Percentiles rank a stretch among this genome's conserved stretches.
Conservation (phyloP, 1,140 invertebrate genomes). For the Apis florea region DNA sequence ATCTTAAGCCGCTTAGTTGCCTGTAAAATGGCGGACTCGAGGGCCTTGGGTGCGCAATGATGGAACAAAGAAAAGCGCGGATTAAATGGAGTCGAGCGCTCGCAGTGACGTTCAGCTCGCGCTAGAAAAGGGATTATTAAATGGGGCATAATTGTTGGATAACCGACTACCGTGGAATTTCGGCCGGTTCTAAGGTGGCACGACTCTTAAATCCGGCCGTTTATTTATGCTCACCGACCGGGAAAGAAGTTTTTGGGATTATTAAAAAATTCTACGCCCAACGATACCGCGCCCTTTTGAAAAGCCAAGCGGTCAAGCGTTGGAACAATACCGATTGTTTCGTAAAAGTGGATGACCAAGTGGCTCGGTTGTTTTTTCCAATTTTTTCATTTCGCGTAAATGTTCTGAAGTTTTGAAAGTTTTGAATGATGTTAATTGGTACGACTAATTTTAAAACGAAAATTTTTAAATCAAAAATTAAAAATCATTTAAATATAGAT, state of each 20-base stretch:
- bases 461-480: too few relatives aligned
- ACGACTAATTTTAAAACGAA: neutral
- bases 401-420: neutral
- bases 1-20: slow-evolving; percentile 65
- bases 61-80: slow-evolving; percentile 52
- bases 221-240: slow-evolving; percentile 11
- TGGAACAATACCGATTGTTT: slow-evolving; percentile 26
- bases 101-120: slow-evolving; percentile 30
- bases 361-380: neutral
- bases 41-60: neutral
- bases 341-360: neutral
- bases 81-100: slow-evolving; percentile 48
- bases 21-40: slow-evolving; percentile 49
- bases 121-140: slow-evolving; percentile 55
- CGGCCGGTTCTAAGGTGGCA: neutral
- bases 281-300: neutral
- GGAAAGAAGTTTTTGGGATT: neutral
- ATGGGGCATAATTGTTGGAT: slow-evolving; percentile 52
- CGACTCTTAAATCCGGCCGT: neutral
- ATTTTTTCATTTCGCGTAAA: neutral
- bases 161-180: slow-evolving; percentile 10
- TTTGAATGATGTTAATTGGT: neutral
- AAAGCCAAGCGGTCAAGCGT: slow-evolving; percentile 3
- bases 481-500: too few relatives aligned
- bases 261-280: neutral